These are phyloP conservation scores for Smithornis capensis DNA, from an alignment of 2,113 vertebrate species.

Conservation along the genomic window DNA sequence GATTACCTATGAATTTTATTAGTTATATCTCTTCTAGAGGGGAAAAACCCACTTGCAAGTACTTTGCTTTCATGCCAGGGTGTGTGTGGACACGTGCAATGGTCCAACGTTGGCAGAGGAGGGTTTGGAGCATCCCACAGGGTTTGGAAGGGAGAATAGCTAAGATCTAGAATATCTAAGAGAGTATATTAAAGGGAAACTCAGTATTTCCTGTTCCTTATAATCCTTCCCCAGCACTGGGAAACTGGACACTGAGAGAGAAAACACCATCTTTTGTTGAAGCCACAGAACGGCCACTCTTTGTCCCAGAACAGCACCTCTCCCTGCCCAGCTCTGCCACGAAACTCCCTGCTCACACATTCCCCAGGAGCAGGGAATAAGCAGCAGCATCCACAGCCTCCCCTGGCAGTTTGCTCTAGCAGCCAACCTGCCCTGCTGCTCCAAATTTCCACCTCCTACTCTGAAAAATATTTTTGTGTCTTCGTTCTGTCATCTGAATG, in stretches of 20 bases:
- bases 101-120: not conserved
- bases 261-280: not conserved
- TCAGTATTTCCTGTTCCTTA: constrained; percentile 13
- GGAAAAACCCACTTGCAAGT: not conserved
- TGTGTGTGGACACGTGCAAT: rapidly evolving
- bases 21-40: not conserved
- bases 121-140: not conserved
- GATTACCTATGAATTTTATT: constrained; percentile 9
- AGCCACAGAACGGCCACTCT: not conserved
- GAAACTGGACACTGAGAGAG: not conserved
- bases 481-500: constrained; percentile 43
- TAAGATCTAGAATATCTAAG: too few relatives aligned
- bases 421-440: not conserved
- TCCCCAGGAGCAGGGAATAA: not conserved
- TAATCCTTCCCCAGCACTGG: not conserved
- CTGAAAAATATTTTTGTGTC: not conserved
- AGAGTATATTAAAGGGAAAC: not conserved
- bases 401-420: not conserved
- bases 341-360: not conserved
- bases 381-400: not conserved
- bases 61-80: not conserved
- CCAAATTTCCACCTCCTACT: constrained; percentile 8
- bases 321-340: not conserved
- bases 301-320: not conserved
- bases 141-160: not conserved